Evolutionary conservation across 2,113 vertebrate genomes (phyloP).

Genomic region (Apodemus sylvaticus): DNA sequence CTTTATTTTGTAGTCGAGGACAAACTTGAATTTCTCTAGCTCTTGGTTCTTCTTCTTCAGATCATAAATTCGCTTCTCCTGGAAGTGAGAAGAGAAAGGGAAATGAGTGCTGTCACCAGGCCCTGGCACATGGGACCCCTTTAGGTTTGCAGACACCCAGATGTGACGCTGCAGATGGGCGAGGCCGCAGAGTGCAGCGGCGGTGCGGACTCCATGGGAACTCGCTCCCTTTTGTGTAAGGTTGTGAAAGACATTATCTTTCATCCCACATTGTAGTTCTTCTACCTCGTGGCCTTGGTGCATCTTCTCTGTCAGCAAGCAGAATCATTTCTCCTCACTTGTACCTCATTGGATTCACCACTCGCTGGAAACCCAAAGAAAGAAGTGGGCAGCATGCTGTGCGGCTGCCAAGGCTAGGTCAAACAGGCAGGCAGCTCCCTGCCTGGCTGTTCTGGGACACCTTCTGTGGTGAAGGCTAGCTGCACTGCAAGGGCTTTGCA

Average conservation of each 20-base stretch:
- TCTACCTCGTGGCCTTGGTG: background rate
- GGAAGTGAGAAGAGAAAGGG: constrained; percentile 13
- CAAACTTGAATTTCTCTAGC: constrained; percentile 92
- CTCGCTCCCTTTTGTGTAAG: background rate
- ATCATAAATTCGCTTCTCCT: constrained; percentile 91
- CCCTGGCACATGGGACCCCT: background rate
- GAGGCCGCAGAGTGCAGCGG: background rate
- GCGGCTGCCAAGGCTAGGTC: background rate
- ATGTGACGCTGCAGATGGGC: background rate
- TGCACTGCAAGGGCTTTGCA: background rate
- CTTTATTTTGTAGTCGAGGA: constrained; percentile 90
- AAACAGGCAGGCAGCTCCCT: background rate
- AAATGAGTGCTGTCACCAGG: background rate
- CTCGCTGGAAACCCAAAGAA: background rate
- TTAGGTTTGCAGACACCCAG: background rate
- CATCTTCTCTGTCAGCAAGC: background rate
- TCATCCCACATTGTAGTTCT: background rate
- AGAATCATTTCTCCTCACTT: background rate
- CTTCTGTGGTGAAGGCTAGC: background rate
- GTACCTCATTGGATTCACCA: background rate
- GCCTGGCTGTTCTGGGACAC: background rate
- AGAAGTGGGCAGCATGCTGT: background rate
- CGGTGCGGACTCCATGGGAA: background rate
- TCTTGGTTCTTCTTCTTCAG: constrained; percentile 93
- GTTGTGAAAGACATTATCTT: background rate